Percentiles rank a stretch among this genome's conserved stretches.
These are phyloP conservation scores for Druon quercuslanigerum DNA, from an alignment of 1,140 invertebrate species.

Conservation along the genomic window DNA sequence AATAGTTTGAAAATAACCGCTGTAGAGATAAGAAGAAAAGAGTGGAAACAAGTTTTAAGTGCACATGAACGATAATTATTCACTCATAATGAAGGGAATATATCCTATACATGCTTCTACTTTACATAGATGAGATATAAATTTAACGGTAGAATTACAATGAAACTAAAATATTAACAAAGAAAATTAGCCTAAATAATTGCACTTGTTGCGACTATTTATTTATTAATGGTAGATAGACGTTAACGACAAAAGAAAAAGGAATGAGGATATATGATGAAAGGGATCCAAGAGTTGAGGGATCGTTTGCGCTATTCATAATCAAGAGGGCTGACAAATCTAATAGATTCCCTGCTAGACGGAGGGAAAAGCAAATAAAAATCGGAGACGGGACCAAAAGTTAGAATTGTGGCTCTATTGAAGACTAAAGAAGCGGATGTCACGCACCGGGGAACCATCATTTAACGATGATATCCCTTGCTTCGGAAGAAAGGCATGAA, in stretches of 20 bases:
- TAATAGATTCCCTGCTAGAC: slow-evolving; percentile 5
- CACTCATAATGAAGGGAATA: no score
- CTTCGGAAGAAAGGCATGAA: slow-evolving; percentile 29
- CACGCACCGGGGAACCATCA: slow-evolving; percentile 40
- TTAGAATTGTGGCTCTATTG: slow-evolving; percentile 15
- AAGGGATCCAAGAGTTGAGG: background rate
- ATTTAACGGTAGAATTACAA: no score
- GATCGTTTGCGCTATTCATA: slow-evolving; percentile 1
- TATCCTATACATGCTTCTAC: no score
- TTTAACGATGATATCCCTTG: slow-evolving; percentile 41
- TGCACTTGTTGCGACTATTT: background rate
- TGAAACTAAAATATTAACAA: background rate
- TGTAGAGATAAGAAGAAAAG: no score
- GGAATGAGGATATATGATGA: background rate
- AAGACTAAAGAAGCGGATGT: slow-evolving; percentile 40
- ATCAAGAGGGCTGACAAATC: background rate
- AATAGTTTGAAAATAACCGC: no score
- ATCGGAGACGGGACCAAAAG: background rate
- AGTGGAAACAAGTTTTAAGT: no score
- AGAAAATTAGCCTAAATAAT: background rate
- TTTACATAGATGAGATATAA: no score
- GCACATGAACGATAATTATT: no score
- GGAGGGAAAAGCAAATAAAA: slow-evolving; percentile 6
- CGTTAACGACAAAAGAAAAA: background rate
- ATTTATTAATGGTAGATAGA: background rate